Percentiles rank a stretch among this genome's conserved stretches.
Conservation (phyloP, 30 jellyfish, hydroid and myxozoan genomes). For the Hydractinia symbiolongicarpus region DNA sequence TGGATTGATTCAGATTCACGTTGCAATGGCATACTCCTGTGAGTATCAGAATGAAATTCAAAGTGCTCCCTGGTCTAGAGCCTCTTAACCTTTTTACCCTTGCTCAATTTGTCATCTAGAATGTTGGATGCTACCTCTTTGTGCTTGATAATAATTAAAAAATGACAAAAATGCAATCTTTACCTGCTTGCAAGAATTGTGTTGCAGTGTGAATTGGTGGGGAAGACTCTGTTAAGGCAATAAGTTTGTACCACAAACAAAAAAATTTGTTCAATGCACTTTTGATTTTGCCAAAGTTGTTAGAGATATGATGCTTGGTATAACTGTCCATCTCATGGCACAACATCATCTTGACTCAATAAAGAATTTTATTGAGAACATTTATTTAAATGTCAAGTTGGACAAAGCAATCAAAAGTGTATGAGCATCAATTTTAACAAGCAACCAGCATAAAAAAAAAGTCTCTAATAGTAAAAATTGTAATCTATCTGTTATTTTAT, state of each 20-base stretch:
- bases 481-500: too few relatives aligned
- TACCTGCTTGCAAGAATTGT: background rate
- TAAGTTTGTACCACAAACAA: background rate
- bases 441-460: too few relatives aligned
- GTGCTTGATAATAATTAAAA: background rate
- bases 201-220: background rate
- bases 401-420: background rate
- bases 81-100: background rate
- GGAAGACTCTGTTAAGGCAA: background rate
- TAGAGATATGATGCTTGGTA: background rate
- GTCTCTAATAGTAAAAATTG: too few relatives aligned
- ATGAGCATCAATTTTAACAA: too few relatives aligned
- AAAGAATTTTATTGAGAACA: background rate
- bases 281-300: background rate
- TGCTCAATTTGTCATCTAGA: background rate
- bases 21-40: background rate
- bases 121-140: background rate
- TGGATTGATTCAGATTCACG: background rate
- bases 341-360: too few relatives aligned
- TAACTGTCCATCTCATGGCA: too few relatives aligned
- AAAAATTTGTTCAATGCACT: background rate
- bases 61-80: background rate
- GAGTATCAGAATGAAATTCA: constrained; percentile 2
- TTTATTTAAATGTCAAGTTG: background rate
- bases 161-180: background rate